Percentiles rank a stretch among this genome's conserved stretches.
Evolutionary conservation across 2,888 invertebrate genomes (phyloP).

Genomic region (Masnerella sp.): DNA sequence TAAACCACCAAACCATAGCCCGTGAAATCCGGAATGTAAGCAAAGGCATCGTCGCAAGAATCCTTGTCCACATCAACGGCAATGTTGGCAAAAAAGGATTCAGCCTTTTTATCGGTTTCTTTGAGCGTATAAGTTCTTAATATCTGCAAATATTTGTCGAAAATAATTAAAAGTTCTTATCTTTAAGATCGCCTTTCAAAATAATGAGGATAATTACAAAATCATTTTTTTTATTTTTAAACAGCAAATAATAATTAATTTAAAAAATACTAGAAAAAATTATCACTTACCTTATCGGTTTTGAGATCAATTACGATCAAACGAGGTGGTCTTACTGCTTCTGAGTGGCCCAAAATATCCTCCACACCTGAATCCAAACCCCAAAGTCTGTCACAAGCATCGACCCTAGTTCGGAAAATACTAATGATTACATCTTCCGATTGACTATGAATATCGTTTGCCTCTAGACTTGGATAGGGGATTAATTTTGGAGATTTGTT

Average conservation of each 20-base stretch:
- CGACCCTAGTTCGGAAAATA: conserved; percentile 85
- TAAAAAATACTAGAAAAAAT: not conserved
- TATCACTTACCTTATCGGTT: conserved; percentile 81
- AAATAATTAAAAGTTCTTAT: not conserved
- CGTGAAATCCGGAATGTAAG: conserved; percentile 88
- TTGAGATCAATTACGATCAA: conserved; percentile 85
- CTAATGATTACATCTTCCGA: conserved; percentile 83
- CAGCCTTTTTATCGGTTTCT: conserved; percentile 83
- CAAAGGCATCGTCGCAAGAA: conserved; percentile 86
- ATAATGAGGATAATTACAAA: no score
- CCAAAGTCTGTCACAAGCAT: conserved; percentile 89
- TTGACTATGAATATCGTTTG: conserved; percentile 84
- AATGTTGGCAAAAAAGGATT: conserved; percentile 89
- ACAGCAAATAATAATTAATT: not conserved
- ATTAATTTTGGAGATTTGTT: conserved; percentile 83
- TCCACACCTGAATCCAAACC: conserved; percentile 88
- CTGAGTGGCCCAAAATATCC: conserved; percentile 83
- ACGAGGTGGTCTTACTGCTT: conserved; percentile 80
- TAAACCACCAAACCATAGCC: conserved; percentile 88
- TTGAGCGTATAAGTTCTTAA: conserved; percentile 85
- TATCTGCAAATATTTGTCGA: conserved; percentile 70
- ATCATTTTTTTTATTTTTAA: no score
- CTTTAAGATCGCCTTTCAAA: not conserved
- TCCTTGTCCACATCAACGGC: conserved; percentile 84
- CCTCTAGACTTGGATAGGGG: conserved; percentile 88